Base-by-base conservation (phyloP, 2,113 vertebrate genomes). In the Zosterops hypoxanthus region DNA sequence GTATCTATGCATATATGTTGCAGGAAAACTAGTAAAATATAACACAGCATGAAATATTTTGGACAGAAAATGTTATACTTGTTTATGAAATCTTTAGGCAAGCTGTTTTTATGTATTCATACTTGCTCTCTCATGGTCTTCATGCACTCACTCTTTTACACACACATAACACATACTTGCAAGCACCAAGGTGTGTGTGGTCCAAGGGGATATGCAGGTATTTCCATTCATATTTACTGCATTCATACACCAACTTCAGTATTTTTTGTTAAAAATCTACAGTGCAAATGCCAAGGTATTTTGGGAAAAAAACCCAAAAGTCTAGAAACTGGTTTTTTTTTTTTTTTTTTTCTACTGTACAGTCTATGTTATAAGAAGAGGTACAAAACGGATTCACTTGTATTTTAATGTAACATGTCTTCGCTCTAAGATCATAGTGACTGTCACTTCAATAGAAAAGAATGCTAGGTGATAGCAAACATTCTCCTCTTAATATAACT, bases 81-180 rank as follows among this genome's bases (percentile, higher is more conserved):
- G 8, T n/a, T 57, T 22, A 49, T 18, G 24, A 64, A 85, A 82
- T 34, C 26, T 79, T 90, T 22, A 78, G 47, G 25, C 50, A 73
- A 50, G 18, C 19, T 87, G 9, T 9, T 31, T 87, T 85, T 34
- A 41, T 14, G 12, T 8, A 41, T 39, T 52, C 44, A 60, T 16
- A 34, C 5, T 69, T 80, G 4, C 26, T 63, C 11, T 85, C 5
- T 60, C 12, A 9, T 14, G 13, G 21, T 75, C 33, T 60, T 82
- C 33, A 33, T 11, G 17, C 4, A n/a, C 24, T 81, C 34, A 14
- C 33, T 76, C 8, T 53, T 64, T 81, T 34, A 72, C 29, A 70
- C 5, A 31, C 6, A 28, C 12, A n/a, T 7, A 49, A 57, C 11
- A 41, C 2, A 4, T 18, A n/a, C 1, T 39, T 2, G 0, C 8